Percentiles rank a stretch among this genome's conserved stretches.
These are phyloP conservation scores for Achroia grisella DNA, from an alignment of 1,140 invertebrate genomes.

Conservation along the genomic window DNA sequence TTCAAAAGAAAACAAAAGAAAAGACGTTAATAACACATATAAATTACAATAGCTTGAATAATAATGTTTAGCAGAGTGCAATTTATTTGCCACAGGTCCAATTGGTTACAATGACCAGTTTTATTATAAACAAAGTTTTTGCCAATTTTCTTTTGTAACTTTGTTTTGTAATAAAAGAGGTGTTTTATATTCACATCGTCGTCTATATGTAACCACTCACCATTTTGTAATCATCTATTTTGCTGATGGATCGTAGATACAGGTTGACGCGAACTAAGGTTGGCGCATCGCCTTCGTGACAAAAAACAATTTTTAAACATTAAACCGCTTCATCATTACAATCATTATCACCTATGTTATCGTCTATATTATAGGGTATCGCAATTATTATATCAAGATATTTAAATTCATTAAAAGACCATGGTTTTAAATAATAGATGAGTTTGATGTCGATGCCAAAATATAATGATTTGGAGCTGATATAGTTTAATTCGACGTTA, in stretches of 20 bases:
- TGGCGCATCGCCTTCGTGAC: constrained; percentile 79
- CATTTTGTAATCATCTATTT: constrained; percentile 99
- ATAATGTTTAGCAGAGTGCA: constrained; percentile 53
- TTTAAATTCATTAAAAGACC: neutral
- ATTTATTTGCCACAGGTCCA: constrained; percentile 48
- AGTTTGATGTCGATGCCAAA: constrained; percentile 41
- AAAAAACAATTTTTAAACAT: constrained; percentile 51
- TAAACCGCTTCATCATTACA: constrained; percentile 23
- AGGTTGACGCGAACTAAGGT: constrained; percentile 92
- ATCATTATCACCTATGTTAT: neutral
- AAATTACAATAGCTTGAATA: constrained; percentile 53
- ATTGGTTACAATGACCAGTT: constrained; percentile 35
- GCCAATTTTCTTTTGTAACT: constrained; percentile 19
- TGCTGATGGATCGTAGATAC: constrained; percentile 96
- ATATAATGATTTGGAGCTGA: constrained; percentile 31
- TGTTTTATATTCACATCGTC: constrained; percentile 33
- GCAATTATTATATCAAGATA: no score
- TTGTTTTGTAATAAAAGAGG: constrained; percentile 66
- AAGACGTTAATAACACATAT: constrained; percentile 45
- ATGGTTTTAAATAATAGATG: constrained; percentile 25
- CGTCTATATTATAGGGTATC: no score
- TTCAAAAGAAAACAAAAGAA: constrained; percentile 27
- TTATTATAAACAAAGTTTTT: constrained; percentile 63
- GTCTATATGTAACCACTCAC: constrained; percentile 80
- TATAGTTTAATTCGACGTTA: neutral